Evolutionary conservation across 2,113 vertebrate genomes (phyloP), one percentile per base, ranked within the genome.

Genomic region (Zosterops pallidus): DNA sequence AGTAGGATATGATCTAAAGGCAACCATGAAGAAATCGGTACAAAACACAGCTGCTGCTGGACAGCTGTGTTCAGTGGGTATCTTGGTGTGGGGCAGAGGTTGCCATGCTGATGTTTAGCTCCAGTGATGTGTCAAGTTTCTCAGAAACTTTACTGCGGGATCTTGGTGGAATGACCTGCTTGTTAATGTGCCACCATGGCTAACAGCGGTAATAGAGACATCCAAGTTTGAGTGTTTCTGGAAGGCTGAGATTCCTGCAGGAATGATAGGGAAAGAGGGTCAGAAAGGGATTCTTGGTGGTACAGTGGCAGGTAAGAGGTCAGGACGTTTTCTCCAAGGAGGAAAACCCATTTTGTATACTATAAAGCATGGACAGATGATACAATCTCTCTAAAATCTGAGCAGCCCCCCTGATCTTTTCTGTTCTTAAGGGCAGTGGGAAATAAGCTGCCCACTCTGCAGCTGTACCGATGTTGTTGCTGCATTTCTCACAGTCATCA

Each of bases 341-440:
- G 9, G 23, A 89, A 86, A 83, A 71, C 4, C 7, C 6, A 6
- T 77, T 86, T 64, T n/a, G 4, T 53, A 2, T 65, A 49, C 14
- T 0, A 0, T 12, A 25, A 14, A 49, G 14, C 35, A 75, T 7
- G 0, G 0, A 59, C 23, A 33, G 21, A n/a, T 59, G 7, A 37
- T 57, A 50, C 8, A 42, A 12, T 42, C 4, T 68, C 6, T 70
- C 12, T 69, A 26, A 59, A 89, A 41, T 14, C 19, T 76, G 25
- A 65, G 23, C 18, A 89, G 28, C n/a, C 7, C 1, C 55, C 15
- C 22, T 70, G 5, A 26, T 56, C 49, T 91, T 20, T 63, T 64
- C 24, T n/a, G 9, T 55, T 72, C 23, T 70, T 37, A 39, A 81
- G 41, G 44, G 63, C 39, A 47, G 13, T 60, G 19, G 39, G 52